Evolutionary conservation across 1,140 invertebrate species (phyloP), one percentile per base, ranked within the genome.

Genomic region (Nasonia vitripennis): DNA sequence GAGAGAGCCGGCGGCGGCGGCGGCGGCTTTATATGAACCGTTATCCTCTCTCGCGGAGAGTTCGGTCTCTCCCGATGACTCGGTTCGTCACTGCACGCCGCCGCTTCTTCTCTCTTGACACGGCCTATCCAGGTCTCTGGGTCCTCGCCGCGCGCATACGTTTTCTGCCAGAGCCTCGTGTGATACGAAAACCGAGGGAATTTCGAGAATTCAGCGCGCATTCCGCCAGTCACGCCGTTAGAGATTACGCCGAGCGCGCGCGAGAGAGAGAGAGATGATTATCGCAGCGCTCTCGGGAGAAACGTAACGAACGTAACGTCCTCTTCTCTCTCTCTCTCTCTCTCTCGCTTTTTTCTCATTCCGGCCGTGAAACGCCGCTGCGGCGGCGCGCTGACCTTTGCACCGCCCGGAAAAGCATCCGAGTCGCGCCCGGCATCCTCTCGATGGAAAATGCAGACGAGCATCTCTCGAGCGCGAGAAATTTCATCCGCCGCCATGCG

Each of bases 61-160:
- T 62, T 55, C 12, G 68, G 37, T 70, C 51, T 75, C 81, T 34
- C 27, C 27, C 48, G 68, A 67, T n/a, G 10, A 31, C 41, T 77
- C 74, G 73, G 11, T 73, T 75, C 67, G 41, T 62, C 48, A 62
- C 67, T 73, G 83, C 68, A 75, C 74, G 27, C 37, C 0, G 9
- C 51, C 7, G 48, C 37, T 74, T 45, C 77, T 48, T 14, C 34
- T 37, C 34, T 37, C 34, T 48, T 17, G 77, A 51, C 12, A 14
- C 55, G 0, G 23, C 78, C 4, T n/a, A 86, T 86, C 77, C 85
- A 86, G 85, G 85, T 86, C 85, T 86, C 80, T 83, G 80, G 85
- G 80, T 86, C 80, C 85, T 81, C 80, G 41, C 34, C 78, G 75
- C 74, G 55, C 55, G 34, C 73, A 9, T 41, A 71, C 27, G 2